These are phyloP conservation scores for Sandelia bainsii DNA, from an alignment of 2,797 vertebrate genomes.

Conservation along the genomic window DNA sequence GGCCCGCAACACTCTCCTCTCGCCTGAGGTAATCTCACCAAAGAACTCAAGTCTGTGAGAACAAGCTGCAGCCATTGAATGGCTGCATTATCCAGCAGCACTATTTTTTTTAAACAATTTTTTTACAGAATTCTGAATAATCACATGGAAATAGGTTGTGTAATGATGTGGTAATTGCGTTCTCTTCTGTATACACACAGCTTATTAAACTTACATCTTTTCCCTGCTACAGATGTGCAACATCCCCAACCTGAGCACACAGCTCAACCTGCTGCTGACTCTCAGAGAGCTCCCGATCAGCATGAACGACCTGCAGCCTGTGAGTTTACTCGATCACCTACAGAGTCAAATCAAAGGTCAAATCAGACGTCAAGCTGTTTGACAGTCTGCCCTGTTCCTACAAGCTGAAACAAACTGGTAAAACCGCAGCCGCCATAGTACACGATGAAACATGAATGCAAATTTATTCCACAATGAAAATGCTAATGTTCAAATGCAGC, in stretches of 20 bases:
- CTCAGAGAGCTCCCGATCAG: conserved; percentile 86
- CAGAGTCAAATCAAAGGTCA: conserved; percentile 22
- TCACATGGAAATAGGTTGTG: conserved; percentile 51
- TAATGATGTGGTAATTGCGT: conserved; percentile 40
- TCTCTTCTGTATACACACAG: conserved; percentile 19
- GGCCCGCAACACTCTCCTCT: conserved; percentile 26
- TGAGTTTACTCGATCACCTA: conserved; percentile 68
- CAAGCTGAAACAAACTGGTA: neutral
- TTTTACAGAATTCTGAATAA: conserved; percentile 50
- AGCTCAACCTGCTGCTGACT: conserved; percentile 87
- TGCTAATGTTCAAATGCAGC: conserved; percentile 46
- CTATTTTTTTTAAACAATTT: conserved; percentile 11
- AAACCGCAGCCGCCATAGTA: conserved; percentile 2
- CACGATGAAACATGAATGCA: conserved; percentile 29
- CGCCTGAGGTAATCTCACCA: conserved; percentile 26
- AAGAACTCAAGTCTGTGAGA: conserved; percentile 13
- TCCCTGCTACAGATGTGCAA: conserved; percentile 86
- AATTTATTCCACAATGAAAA: conserved; percentile 58
- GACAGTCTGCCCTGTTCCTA: neutral
- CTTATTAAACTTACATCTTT: conserved; percentile 29
- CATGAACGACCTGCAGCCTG: conserved; percentile 86
- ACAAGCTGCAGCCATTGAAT: conserved; percentile 21
- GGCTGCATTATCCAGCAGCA: neutral
- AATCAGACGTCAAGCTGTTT: conserved; percentile 21
- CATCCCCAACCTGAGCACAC: conserved; percentile 86